Percentiles rank a stretch among this genome's conserved stretches.
phyloP scores from a whole-genome alignment of 2,888 invertebrate species.

The Lasioglossum figueresi region DNA sequence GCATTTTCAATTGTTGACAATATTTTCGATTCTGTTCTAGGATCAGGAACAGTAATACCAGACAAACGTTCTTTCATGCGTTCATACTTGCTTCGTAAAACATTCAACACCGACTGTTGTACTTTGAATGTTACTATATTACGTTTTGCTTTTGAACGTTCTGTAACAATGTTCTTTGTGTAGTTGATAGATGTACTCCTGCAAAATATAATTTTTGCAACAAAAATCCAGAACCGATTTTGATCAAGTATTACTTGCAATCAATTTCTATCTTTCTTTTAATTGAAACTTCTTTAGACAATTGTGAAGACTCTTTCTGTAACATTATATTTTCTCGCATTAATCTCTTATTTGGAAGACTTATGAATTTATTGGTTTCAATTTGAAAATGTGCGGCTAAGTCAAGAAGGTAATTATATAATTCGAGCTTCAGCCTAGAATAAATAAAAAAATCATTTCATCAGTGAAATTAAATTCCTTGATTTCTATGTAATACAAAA shows the following conservation, averaged over 20 bases:
- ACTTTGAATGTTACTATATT: conserved; percentile 63
- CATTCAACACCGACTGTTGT: conserved; percentile 62
- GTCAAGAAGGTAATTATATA: conserved; percentile 71
- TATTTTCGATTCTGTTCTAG: conserved; percentile 37
- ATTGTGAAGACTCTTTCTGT: conserved; percentile 68
- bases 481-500: background rate
- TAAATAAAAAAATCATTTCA: background rate
- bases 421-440: conserved; percentile 76
- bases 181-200: conserved; percentile 37
- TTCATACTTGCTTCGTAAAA: conserved; percentile 51
- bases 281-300: conserved; percentile 46
- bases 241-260: conserved; percentile 57
- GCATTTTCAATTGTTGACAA: conserved; percentile 20
- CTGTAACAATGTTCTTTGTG: conserved; percentile 26
- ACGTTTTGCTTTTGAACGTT: conserved; percentile 7
- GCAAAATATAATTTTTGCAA: background rate
- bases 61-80: conserved; percentile 43
- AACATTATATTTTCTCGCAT: conserved; percentile 77
- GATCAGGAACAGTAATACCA: conserved; percentile 26
- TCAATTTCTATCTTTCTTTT: conserved; percentile 44
- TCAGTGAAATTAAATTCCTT: background rate
- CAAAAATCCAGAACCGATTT: background rate
- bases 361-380: conserved; percentile 66
- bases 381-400: conserved; percentile 72
- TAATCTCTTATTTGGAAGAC: conserved; percentile 71